Base-by-base conservation (phyloP, 2,797 vertebrate species). In the Typhlichthys eigenmanni region DNA sequence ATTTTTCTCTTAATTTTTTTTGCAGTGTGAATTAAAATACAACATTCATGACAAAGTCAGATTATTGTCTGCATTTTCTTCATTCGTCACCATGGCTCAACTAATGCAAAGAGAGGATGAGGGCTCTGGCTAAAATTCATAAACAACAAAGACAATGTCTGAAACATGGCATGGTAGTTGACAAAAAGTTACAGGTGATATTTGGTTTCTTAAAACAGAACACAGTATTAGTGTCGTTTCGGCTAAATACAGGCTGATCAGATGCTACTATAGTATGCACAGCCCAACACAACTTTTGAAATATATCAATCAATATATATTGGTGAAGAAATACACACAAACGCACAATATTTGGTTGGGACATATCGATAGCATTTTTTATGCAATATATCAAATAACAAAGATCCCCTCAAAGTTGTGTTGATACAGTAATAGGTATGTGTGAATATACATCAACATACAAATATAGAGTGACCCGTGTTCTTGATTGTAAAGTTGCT, bases 261-360 rank as follows among this genome's bases (percentile, higher is more conserved):
- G 43, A 50, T n/a, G 49, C 59, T 60, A 63, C 55, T n/a, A 43
- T 47, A 9, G n/a, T 68, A 59, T 54, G 69, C 59, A 38, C 51
- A 58, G 53, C 60, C 64, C 68, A 34, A 74, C 46, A 53, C 51
- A 14, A 24, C 43, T 32, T 54, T 6, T 76, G 14, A 55, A 85
- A 38, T 86, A 87, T 81, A 91, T 80, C 84, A 84, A 86, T 85
- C 84, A 79, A 86, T 90, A 92, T 85, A 93, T 88, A 88, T 85
- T 85, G 80, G 91, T 87, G 89, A 87, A 86, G 77, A 91, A 84
- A 87, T 76, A 91, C 78, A 92, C 76, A 93, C 75, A 79, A 24
- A 24, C 24, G 3, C 67, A 86, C 75, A 86, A 86, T 86, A 93
- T 94, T 92, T 94, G 92, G 89, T 93, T 94, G 86, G 85, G 89